Percentiles rank a stretch among this genome's conserved stretches.
Evolutionary conservation across 2,797 vertebrate species (phyloP).

Genomic region (Siniperca obscura): DNA sequence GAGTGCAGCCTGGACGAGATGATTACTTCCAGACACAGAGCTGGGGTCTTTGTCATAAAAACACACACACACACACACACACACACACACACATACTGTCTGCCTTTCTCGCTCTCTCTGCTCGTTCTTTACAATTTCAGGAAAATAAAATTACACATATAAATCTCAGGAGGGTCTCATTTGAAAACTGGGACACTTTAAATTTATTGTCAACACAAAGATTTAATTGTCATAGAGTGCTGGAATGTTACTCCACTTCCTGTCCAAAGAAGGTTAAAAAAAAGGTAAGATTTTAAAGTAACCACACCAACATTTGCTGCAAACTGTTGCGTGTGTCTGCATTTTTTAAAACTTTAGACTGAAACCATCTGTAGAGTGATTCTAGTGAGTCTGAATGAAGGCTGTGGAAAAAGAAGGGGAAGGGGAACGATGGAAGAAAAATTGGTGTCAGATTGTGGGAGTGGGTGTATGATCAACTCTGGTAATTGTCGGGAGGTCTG

Average conservation of each 20-base stretch:
- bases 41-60: slow-evolving; percentile 78
- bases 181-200: slow-evolving; percentile 30
- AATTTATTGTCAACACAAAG: slow-evolving; percentile 43
- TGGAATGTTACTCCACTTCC: slow-evolving; percentile 59
- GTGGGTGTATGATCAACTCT: slow-evolving; percentile 62
- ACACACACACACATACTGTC: slow-evolving; percentile 45
- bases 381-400: slow-evolving; percentile 18
- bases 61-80: slow-evolving; percentile 35
- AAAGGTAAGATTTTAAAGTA: slow-evolving; percentile 28
- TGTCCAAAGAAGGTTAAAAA: slow-evolving; percentile 25
- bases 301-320: slow-evolving; percentile 6
- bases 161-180: slow-evolving; percentile 45
- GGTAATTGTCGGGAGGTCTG: slow-evolving; percentile 70
- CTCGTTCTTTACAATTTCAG: slow-evolving; percentile 39
- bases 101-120: slow-evolving; percentile 1
- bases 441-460: slow-evolving; percentile 66
- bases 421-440: slow-evolving; percentile 39
- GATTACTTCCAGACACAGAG: slow-evolving; percentile 87
- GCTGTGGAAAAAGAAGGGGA: slow-evolving; percentile 40
- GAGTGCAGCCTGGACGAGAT: slow-evolving; percentile 74
- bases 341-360: slow-evolving; percentile 45
- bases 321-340: slow-evolving; percentile 36
- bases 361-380: slow-evolving; percentile 55
- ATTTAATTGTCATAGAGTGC: slow-evolving; percentile 34
- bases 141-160: slow-evolving; percentile 53